phyloP scores from a whole-genome alignment of 2,797 vertebrate species.

The Malacoraja senta region DNA sequence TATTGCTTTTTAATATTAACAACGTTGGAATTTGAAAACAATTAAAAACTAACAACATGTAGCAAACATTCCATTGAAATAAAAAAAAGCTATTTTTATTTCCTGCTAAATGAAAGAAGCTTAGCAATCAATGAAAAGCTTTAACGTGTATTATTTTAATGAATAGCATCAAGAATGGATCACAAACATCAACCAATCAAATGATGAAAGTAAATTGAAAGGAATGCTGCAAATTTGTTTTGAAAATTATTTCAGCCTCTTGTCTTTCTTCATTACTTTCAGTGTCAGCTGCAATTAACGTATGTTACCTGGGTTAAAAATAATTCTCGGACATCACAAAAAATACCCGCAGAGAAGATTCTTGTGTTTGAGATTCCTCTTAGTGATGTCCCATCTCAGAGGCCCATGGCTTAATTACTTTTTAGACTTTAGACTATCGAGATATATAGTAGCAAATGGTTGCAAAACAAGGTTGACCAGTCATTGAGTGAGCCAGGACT shows the following conservation, averaged over 20 bases:
- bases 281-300: not conserved
- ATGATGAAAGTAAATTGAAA: not conserved
- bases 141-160: not conserved
- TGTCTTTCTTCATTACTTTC: not conserved
- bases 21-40: not conserved
- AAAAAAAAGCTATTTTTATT: not conserved
- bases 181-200: not conserved
- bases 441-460: not conserved
- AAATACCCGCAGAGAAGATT: not conserved
- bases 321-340: not conserved
- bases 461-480: not conserved
- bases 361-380: not conserved
- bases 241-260: not conserved
- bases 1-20: not conserved
- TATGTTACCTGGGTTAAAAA: not conserved
- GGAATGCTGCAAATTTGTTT: not conserved
- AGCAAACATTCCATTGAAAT: not conserved
- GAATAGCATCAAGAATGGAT: not conserved
- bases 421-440: not conserved
- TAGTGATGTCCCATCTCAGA: not conserved
- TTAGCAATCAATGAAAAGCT: not conserved
- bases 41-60: not conserved
- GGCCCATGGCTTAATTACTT: not conserved
- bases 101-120: not conserved
- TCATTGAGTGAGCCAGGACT: not conserved